Conservation (phyloP, 1,140 invertebrate genomes). For the Ceratina australensis region DNA sequence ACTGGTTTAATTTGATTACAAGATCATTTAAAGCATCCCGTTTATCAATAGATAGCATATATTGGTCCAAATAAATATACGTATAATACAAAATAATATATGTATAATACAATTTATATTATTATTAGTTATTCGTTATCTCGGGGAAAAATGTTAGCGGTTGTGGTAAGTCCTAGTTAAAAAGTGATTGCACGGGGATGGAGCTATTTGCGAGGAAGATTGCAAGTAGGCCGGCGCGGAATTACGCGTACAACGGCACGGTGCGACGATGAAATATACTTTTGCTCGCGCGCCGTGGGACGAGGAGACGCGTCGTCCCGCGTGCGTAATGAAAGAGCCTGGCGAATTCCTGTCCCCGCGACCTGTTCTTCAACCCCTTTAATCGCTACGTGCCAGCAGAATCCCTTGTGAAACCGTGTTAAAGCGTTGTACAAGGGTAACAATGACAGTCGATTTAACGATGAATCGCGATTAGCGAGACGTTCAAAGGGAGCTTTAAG, state of each 20-base stretch:
- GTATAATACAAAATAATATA: no score
- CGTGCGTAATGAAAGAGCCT: conserved; percentile 41
- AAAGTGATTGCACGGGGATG: conserved; percentile 41
- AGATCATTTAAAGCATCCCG: no score
- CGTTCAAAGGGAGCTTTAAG: no score
- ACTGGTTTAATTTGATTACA: no score
- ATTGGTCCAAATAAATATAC: no score
- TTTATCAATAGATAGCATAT: no score
- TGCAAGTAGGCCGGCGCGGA: conserved; percentile 13
- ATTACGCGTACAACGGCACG: conserved; percentile 15
- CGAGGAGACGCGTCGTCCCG: conserved; percentile 19
- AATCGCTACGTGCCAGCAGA: conserved; percentile 35
- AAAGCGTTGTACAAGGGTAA: conserved; percentile 23
- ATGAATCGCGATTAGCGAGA: neutral
- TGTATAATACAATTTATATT: no score
- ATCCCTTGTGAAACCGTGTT: conserved; percentile 16
- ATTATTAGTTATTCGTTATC: neutral
- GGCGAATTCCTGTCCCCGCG: conserved; percentile 28
- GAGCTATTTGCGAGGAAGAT: conserved; percentile 41
- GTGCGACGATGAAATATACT: conserved; percentile 30
- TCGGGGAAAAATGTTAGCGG: neutral
- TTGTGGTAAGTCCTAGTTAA: conserved; percentile 23
- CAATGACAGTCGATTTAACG: conserved; percentile 7
- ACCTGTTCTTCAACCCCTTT: conserved; percentile 23
- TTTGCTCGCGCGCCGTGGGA: neutral